Conservation (phyloP, 2,797 vertebrate species). For the Pyrocephalus nanus region DNA sequence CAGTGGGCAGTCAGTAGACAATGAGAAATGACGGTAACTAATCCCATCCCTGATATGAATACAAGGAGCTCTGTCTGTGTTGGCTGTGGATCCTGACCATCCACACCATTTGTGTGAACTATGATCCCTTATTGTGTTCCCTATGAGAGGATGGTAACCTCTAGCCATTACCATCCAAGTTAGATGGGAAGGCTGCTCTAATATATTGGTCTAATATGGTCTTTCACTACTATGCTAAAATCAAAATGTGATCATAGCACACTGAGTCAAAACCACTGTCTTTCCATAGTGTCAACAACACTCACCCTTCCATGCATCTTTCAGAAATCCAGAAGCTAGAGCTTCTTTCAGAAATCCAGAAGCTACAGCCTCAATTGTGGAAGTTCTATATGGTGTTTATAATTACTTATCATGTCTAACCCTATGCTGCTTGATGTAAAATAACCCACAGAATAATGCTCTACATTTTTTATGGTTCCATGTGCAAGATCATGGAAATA, state of each 20-base stretch:
- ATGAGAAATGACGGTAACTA: not conserved
- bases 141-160: not conserved
- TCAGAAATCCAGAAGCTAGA: not conserved
- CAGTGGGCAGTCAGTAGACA: not conserved
- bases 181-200: not conserved
- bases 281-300: not conserved
- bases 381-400: not conserved
- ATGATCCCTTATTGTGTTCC: not conserved
- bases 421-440: not conserved
- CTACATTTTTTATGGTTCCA: not conserved
- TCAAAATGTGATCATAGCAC: not conserved
- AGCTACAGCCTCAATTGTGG: not conserved
- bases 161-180: not conserved
- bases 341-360: not conserved
- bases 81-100: not conserved
- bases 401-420: not conserved
- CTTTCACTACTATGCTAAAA: not conserved
- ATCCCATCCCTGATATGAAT: not conserved
- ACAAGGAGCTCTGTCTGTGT: not conserved
- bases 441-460: not conserved
- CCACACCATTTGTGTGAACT: not conserved
- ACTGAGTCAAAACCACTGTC: not conserved
- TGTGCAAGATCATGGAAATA: not conserved
- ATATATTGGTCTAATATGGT: not conserved
- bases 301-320: not conserved